A percentile compares a stretch with the other conserved stretches of the same genome.
phyloP scores from a whole-genome alignment of 1,140 invertebrate genomes.

The Agrypnia vestita region DNA sequence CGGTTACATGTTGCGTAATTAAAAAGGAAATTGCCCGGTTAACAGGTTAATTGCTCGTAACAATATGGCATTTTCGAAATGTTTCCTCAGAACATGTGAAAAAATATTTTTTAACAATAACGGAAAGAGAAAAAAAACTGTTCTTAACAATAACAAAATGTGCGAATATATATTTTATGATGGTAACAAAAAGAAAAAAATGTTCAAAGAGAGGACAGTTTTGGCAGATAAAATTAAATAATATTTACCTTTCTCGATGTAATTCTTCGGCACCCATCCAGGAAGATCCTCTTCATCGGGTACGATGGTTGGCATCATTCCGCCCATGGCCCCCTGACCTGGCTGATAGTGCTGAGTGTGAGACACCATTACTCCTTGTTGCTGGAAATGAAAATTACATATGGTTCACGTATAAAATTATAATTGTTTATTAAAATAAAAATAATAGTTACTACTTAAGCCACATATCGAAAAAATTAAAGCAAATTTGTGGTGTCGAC shows the following conservation, averaged over 20 bases:
- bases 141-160: too few species aligned
- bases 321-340: slow-evolving; percentile 63
- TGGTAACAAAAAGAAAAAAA: too few species aligned
- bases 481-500: too few species aligned
- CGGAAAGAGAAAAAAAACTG: slow-evolving; percentile 47
- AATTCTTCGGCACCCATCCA: slow-evolving; percentile 95
- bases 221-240: not conserved
- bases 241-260: slow-evolving; percentile 93
- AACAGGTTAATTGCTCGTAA: too few species aligned
- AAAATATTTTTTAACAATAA: not conserved
- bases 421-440: not conserved
- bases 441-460: too few species aligned
- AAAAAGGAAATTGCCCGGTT: too few species aligned
- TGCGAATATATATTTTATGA: too few species aligned
- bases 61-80: too few species aligned
- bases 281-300: slow-evolving; percentile 90
- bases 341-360: slow-evolving; percentile 57
- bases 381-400: slow-evolving; percentile 8
- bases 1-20: too few species aligned
- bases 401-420: not conserved
- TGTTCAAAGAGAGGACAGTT: too few species aligned
- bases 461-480: too few species aligned
- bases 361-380: slow-evolving; percentile 56
- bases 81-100: too few species aligned
- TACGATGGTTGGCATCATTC: slow-evolving; percentile 86